A percentile compares a stretch with the other conserved stretches of the same genome.
Evolutionary conservation across 2,888 invertebrate genomes (phyloP).

Genomic region (Cantharis lateralis): DNA sequence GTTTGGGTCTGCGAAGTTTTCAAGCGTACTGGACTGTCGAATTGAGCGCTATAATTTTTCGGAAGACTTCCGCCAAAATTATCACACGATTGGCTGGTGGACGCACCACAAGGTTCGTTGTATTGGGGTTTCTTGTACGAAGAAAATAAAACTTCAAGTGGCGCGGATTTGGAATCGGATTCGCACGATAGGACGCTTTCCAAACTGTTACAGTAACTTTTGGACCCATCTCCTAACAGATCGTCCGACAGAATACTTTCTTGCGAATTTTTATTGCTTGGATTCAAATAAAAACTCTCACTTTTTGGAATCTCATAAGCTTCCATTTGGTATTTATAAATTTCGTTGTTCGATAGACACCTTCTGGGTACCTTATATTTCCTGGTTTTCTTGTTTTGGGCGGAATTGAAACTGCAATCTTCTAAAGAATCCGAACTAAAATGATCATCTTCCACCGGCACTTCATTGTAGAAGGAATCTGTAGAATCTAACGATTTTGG

Average conservation of each 20-base stretch:
- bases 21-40: conserved; percentile 18
- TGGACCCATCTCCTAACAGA: conserved; percentile 50
- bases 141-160: conserved; percentile 72
- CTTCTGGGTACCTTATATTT: conserved; percentile 65
- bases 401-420: conserved; percentile 63
- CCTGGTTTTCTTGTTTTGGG: conserved; percentile 40
- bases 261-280: conserved; percentile 70
- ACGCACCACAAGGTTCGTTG: neutral
- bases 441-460: conserved; percentile 66
- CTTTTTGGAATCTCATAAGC: conserved; percentile 61
- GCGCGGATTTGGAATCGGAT: conserved; percentile 77
- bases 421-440: conserved; percentile 82
- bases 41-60: conserved; percentile 36
- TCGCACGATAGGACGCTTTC: conserved; percentile 83
- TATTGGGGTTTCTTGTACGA: conserved; percentile 17
- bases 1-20: conserved; percentile 54
- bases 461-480: conserved; percentile 29
- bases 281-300: conserved; percentile 81
- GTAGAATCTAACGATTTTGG: neutral
- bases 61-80: conserved; percentile 43
- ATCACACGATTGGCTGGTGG: conserved; percentile 4
- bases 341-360: conserved; percentile 79
- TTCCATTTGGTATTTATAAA: conserved; percentile 56
- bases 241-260: conserved; percentile 80
- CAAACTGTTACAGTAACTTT: conserved; percentile 75